A percentile compares a stretch with the other conserved stretches of the same genome.
These are phyloP conservation scores for Teinopalpus imperialis DNA, from an alignment of 2,888 invertebrate species.

Conservation along the genomic window DNA sequence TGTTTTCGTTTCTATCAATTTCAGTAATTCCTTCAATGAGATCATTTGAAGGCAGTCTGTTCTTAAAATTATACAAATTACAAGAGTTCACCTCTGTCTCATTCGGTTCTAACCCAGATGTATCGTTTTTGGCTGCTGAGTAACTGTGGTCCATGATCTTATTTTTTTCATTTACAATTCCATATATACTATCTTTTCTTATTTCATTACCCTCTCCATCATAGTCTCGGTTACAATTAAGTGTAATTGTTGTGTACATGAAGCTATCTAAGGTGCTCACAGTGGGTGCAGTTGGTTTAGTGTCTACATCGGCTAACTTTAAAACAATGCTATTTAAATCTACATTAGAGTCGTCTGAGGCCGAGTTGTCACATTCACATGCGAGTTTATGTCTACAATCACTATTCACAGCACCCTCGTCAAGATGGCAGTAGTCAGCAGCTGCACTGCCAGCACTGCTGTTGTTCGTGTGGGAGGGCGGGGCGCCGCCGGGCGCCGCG, in stretches of 20 bases:
- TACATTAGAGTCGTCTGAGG: background rate
- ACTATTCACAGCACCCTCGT: no score
- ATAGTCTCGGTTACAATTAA: background rate
- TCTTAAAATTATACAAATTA: constrained; percentile 12
- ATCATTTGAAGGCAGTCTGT: background rate
- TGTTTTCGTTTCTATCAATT: background rate
- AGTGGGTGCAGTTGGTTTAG: no score
- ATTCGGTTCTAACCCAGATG: no score
- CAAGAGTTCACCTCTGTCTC: background rate
- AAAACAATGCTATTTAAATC: constrained; percentile 6
- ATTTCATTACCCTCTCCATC: background rate
- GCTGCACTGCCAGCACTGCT: no score
- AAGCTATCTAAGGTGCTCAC: background rate
- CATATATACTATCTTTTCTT: background rate
- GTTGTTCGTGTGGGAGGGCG: background rate
- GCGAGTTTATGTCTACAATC: no score
- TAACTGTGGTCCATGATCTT: no score
- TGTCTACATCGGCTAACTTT: background rate
- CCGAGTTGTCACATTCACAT: background rate
- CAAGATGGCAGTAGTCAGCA: no score
- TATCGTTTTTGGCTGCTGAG: no score
- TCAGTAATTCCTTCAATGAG: background rate
- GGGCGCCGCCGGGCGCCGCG: constrained; percentile 9
- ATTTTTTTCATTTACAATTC: no score
- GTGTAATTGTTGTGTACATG: background rate